Base-by-base conservation (phyloP, 1,140 invertebrate species). In the Cyrtorhinus lividipennis region DNA sequence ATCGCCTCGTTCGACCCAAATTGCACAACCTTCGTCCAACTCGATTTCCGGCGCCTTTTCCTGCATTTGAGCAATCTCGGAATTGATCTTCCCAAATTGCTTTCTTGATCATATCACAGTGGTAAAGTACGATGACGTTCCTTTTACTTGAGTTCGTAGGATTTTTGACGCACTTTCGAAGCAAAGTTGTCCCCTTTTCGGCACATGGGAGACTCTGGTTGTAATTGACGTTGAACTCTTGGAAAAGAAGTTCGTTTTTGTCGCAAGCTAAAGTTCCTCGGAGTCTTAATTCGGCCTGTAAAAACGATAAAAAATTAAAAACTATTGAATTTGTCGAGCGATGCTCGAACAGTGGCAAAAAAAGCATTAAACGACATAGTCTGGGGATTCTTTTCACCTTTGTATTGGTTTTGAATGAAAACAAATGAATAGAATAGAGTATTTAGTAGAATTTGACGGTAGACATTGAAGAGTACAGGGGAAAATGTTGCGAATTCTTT, bases 171-270 rank as follows among this genome's bases (percentile, higher is more conserved):
- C 71, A 70, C 74, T 87, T 87, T 58, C 85, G 75, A 20, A 95
- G 66, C 18, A 95, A 71, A 61, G 88, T 82, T 23, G 92, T 92
- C 1, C 94, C 95, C 76, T 97, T 97, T 67, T 87, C 83, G 71
- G 84, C 95, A 64, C 95, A 81, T 65, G 84, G 77, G 45, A 83
- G 81, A 71, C 95, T 83, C 70, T 91, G 89, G 71, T 98, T 98
- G 72, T 98, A 98, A 77, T 98, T 98, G 23, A 92, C 88, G 56
- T 83, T 82, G 77, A 95, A 97, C 68, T 92, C 81, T 69, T 84
- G 81, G 72, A 92, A 98, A 26, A 98, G 77, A 48, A 98, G 80
- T 76, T 98, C 95, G 80, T 98, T 95, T 77, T 98, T 97, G 68
- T 95, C 89, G 25, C 83, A 79, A 12, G 92, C 86, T 1, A 93